These are phyloP conservation scores for Cephalotes varians DNA, from an alignment of 2,888 invertebrate genomes.

Conservation along the genomic window DNA sequence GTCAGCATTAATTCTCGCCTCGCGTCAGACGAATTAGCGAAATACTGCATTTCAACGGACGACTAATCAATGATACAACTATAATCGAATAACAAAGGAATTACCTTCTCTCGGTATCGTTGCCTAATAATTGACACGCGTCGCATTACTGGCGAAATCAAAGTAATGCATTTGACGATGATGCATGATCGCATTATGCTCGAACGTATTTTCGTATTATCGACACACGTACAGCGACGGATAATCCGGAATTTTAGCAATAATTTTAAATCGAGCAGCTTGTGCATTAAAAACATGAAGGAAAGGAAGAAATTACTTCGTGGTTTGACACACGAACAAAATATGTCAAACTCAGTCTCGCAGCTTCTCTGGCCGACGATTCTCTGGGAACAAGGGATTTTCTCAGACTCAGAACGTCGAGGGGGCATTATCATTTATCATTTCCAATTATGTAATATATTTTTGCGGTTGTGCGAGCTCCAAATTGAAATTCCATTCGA, in stretches of 20 bases:
- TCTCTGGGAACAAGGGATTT: background rate
- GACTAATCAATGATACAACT: conserved; percentile 17
- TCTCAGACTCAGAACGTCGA: background rate
- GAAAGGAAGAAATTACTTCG: background rate
- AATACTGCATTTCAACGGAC: conserved; percentile 20
- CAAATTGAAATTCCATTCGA: background rate
- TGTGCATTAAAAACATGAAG: background rate
- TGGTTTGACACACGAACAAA: background rate
- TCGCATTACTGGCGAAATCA: conserved; percentile 9
- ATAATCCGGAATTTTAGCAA: background rate
- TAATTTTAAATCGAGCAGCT: background rate
- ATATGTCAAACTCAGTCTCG: background rate
- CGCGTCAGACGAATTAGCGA: background rate
- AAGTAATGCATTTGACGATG: conserved; percentile 32
- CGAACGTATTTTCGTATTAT: conserved; percentile 9
- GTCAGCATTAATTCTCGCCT: background rate
- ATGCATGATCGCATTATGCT: conserved; percentile 52
- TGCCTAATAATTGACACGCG: conserved; percentile 35
- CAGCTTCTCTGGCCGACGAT: background rate
- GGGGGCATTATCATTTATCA: background rate
- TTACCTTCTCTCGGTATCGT: conserved; percentile 15
- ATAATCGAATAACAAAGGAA: conserved; percentile 19
- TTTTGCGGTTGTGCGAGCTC: background rate
- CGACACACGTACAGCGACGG: conserved; percentile 11
- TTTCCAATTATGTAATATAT: background rate